These are phyloP conservation scores for Dryobotodes eremita DNA, from an alignment of 2,888 invertebrate species.

Conservation along the genomic window DNA sequence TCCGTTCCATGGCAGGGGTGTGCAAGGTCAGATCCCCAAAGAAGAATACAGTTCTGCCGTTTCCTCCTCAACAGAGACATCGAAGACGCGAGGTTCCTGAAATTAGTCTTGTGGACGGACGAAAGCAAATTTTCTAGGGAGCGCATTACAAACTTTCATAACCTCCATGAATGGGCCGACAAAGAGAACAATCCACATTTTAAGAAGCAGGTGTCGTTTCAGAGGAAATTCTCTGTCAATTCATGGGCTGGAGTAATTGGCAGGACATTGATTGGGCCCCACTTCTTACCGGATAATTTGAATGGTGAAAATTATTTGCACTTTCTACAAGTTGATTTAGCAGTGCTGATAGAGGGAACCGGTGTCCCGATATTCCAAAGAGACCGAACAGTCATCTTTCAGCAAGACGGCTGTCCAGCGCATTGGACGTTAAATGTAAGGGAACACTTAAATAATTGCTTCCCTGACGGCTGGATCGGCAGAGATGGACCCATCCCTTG, in stretches of 20 bases:
- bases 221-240: not conserved
- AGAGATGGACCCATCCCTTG: constrained; percentile 1
- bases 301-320: constrained; percentile 10
- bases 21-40: no score
- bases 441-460: not conserved
- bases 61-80: no score
- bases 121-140: constrained; percentile 3
- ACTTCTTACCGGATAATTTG: not conserved
- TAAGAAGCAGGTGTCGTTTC: not conserved
- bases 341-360: not conserved
- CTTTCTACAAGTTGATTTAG: not conserved
- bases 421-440: not conserved
- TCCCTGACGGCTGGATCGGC: not conserved
- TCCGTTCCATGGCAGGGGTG: no score
- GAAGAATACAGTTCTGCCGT: no score
- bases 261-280: not conserved
- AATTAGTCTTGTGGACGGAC: constrained; percentile 2
- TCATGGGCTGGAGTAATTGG: constrained; percentile 3
- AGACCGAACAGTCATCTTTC: not conserved
- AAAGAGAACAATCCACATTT: constrained; percentile 7
- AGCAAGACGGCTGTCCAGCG: not conserved
- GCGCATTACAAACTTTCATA: not conserved
- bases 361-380: constrained; percentile 6
- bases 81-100: not conserved
- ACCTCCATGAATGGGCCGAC: not conserved